Base-by-base conservation (phyloP, 2,888 invertebrate genomes). In the Phaonia tiefii region DNA sequence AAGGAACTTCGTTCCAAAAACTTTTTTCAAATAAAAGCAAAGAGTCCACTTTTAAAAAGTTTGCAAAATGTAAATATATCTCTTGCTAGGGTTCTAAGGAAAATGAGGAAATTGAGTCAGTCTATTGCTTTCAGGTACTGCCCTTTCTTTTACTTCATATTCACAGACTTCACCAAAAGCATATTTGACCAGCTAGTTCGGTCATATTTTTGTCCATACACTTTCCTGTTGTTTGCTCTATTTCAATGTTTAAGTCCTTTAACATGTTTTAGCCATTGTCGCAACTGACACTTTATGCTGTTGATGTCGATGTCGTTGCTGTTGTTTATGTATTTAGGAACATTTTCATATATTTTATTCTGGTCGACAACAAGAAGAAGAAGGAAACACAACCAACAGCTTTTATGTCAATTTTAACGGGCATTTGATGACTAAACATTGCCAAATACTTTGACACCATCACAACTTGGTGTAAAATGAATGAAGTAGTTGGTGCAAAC, bases 371-470 rank as follows among this genome's bases (percentile, higher is more conserved):
- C 51, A 5, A 58, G 5, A 56, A n/a, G 8, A n/a, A n/a, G 54
- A 71, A 56, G 54, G 11, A 60, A 58, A 15, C 49, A 51, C 13
- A 60, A 56, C 44, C 65, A 79, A 71, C 26, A 58, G 58, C 42
- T 71, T 73, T 75, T 79, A 73, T 79, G 78, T 78, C 80, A 75
- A 83, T 70, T 82, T 78, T 17, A 77, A 60, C 75, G 66, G 74
- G 75, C 75, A 73, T 77, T 79, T 81, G 79, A 75, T 69, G 75
- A 77, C 76, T 73, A 80, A 79, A 71, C 70, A 71, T 70, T 71
- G 58, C 15, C 49, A 66, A 75, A 63, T 56, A 67, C 58, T 74
- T 54, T 46, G 60, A 65, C 65, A 56, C 37, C 31, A 44, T 22
- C 22, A 69, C 20, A 42, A 72, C 42, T 51, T 13, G 49, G 42